Conservation (phyloP, 2,888 invertebrate species). For the Drosophila meridiana region DNA sequence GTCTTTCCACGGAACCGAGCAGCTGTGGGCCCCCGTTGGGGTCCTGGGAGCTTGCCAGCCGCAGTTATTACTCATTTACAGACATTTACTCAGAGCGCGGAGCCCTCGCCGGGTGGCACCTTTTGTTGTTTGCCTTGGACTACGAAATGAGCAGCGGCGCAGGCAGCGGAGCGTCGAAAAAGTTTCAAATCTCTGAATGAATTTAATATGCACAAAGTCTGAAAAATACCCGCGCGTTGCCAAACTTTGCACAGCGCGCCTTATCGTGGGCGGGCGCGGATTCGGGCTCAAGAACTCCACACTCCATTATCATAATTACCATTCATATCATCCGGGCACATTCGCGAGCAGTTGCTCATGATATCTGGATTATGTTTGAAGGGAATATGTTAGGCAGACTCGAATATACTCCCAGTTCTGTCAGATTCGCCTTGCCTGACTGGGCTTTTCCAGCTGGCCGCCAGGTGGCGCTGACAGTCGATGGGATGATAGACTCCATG, state of each 20-base stretch:
- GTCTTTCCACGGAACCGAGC: conserved; percentile 38
- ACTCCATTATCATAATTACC: conserved; percentile 21
- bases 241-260: conserved; percentile 28
- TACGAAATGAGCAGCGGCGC: conserved; percentile 54
- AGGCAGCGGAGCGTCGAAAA: conserved; percentile 33
- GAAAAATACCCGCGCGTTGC: conserved; percentile 37
- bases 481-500: conserved; percentile 2
- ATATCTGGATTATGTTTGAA: conserved; percentile 60
- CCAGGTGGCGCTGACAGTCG: background rate
- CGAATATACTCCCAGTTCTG: background rate
- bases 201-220: conserved; percentile 66
- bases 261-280: background rate
- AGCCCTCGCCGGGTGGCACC: conserved; percentile 11
- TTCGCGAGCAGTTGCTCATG: conserved; percentile 21
- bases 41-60: conserved; percentile 43
- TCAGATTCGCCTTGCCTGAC: background rate
- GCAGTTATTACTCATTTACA: conserved; percentile 74
- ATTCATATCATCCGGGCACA: conserved; percentile 15
- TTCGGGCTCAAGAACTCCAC: background rate
- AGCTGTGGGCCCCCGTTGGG: background rate
- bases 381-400: conserved; percentile 49
- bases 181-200: conserved; percentile 69
- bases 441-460: background rate
- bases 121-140: conserved; percentile 69
- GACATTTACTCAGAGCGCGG: conserved; percentile 46